Percentiles rank a stretch among this genome's conserved stretches.
These are phyloP conservation scores for Ctenoplectra terminalis DNA, from an alignment of 1,140 invertebrate species.

Conservation along the genomic window DNA sequence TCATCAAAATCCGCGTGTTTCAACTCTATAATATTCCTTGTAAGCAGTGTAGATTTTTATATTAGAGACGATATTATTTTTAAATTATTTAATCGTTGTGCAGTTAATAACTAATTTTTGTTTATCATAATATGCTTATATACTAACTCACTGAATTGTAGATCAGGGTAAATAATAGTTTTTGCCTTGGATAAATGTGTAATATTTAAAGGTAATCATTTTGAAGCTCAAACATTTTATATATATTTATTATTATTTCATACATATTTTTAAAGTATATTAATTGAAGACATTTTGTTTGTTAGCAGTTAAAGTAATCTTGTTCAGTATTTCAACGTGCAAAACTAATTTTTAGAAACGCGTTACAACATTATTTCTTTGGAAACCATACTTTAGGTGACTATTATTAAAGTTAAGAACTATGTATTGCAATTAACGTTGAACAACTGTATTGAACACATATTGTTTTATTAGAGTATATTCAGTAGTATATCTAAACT, in stretches of 20 bases:
- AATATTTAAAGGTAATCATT: background rate
- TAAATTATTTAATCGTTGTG: no score
- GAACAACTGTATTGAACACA: conserved; percentile 3
- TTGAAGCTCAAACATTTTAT: no score
- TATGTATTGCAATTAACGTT: background rate
- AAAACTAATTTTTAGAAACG: background rate
- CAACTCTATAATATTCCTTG: no score
- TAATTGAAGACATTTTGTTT: background rate
- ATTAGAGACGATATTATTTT: no score
- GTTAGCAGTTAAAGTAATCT: background rate
- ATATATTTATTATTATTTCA: background rate
- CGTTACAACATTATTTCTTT: background rate
- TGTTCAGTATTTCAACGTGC: background rate
- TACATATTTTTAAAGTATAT: background rate
- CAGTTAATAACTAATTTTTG: no score
- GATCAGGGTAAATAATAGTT: no score
- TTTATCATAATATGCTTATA: no score
- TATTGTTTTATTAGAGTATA: background rate
- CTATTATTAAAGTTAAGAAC: background rate
- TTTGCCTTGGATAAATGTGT: no score
- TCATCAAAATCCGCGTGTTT: no score
- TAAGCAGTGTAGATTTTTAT: no score
- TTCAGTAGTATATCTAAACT: background rate
- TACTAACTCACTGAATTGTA: no score
- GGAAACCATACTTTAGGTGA: background rate